A percentile compares a stretch with the other conserved stretches of the same genome.
Conservation (phyloP, 2,888 invertebrate genomes). For the Euzetes globulus region DNA sequence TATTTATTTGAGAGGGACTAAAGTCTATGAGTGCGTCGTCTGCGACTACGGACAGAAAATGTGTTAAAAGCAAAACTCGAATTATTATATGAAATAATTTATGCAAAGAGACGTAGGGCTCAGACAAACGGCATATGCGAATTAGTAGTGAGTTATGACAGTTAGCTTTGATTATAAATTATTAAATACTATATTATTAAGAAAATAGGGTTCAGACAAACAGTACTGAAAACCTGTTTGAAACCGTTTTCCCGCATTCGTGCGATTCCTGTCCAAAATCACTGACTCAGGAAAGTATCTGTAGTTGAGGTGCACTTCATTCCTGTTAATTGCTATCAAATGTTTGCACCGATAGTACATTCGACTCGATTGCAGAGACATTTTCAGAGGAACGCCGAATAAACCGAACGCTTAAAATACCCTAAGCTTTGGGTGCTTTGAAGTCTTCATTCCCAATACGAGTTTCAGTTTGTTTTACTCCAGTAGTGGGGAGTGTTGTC, state of each 20-base stretch:
- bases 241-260: neutral
- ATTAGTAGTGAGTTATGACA: neutral
- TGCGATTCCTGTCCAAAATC: neutral
- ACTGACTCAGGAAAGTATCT: neutral
- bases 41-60: too few relatives aligned
- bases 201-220: neutral
- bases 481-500: slow-evolving; percentile 8
- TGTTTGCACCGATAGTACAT: neutral
- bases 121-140: neutral
- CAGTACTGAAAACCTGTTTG: neutral
- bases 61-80: neutral
- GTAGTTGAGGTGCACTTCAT: neutral
- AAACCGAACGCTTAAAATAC: neutral
- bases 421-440: neutral
- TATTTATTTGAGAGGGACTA: neutral
- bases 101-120: slow-evolving; percentile 1
- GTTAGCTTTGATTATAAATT: slow-evolving; percentile 4
- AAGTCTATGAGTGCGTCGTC: neutral
- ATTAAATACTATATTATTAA: neutral
- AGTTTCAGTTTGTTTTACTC: neutral
- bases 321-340: slow-evolving; percentile 5
- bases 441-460: neutral
- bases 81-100: neutral
- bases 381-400: neutral
- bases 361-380: neutral